phyloP scores from a whole-genome alignment of 2,888 invertebrate genomes.

The Syritta pipiens region DNA sequence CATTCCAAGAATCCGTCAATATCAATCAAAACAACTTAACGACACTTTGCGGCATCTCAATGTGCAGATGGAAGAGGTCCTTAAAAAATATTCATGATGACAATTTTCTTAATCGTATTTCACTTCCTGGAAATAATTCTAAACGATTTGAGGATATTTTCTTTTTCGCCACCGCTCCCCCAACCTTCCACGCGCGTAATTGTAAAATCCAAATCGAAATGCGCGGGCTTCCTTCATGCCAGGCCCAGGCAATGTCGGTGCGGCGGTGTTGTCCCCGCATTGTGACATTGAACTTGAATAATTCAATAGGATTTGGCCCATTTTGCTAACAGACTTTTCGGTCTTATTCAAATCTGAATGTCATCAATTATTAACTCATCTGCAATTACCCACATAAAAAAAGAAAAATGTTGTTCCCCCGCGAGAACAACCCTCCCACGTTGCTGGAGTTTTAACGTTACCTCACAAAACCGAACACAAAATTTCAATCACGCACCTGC shows the following conservation, averaged over 20 bases:
- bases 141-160: slow-evolving; percentile 11
- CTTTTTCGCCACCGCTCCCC: neutral
- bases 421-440: neutral
- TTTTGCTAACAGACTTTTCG: slow-evolving; percentile 34
- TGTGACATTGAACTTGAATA: slow-evolving; percentile 52
- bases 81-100: slow-evolving; percentile 9
- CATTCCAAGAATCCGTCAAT: slow-evolving; percentile 1
- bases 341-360: slow-evolving; percentile 49
- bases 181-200: neutral
- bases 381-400: slow-evolving; percentile 39
- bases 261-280: neutral
- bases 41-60: slow-evolving; percentile 6
- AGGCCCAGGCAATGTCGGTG: neutral
- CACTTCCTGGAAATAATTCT: slow-evolving; percentile 12
- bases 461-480: slow-evolving; percentile 23
- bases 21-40: slow-evolving; percentile 28
- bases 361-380: slow-evolving; percentile 55
- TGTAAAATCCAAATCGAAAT: neutral
- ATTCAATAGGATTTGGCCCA: slow-evolving; percentile 42
- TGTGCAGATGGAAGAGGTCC: neutral
- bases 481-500: slow-evolving; percentile 50
- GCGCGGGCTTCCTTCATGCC: neutral
- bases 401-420: too few species aligned
- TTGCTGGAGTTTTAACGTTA: slow-evolving; percentile 10
- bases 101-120: slow-evolving; percentile 36